A percentile compares a stretch with the other conserved stretches of the same genome.
Conservation (phyloP, 2,888 invertebrate genomes). For the Apodemia mormo region DNA sequence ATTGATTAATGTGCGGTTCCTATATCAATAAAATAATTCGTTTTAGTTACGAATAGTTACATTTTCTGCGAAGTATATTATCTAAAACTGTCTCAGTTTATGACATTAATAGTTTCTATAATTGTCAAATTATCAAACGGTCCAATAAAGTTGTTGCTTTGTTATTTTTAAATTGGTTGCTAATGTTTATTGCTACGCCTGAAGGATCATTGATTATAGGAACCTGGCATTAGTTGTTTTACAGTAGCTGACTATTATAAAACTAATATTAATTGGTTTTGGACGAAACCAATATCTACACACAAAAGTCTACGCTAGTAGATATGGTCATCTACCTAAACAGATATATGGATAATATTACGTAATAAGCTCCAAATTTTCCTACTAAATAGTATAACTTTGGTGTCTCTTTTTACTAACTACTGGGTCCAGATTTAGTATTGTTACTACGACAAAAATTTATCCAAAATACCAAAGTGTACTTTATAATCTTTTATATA, state of each 20-base stretch:
- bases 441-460: slow-evolving; percentile 51
- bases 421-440: slow-evolving; percentile 64
- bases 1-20: background rate
- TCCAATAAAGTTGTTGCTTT: too few relatives aligned
- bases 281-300: slow-evolving; percentile 7
- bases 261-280: background rate
- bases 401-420: slow-evolving; percentile 73
- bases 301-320: background rate
- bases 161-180: too few relatives aligned
- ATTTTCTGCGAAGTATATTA: too few relatives aligned
- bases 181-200: too few relatives aligned
- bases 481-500: slow-evolving; percentile 41
- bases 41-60: too few relatives aligned
- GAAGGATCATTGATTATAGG: too few relatives aligned
- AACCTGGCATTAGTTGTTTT: background rate
- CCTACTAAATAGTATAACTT: slow-evolving; percentile 64
- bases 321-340: slow-evolving; percentile 12
- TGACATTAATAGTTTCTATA: too few relatives aligned
- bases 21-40: too few relatives aligned
- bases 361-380: slow-evolving; percentile 67
- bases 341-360: slow-evolving; percentile 33
- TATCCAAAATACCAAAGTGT: slow-evolving; percentile 77
- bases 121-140: too few relatives aligned
- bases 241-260: background rate
- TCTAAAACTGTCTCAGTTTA: too few relatives aligned